A percentile compares a stretch with the other conserved stretches of the same genome.
Conservation (phyloP, 2,797 vertebrate species). For the Danio aesculapii region DNA sequence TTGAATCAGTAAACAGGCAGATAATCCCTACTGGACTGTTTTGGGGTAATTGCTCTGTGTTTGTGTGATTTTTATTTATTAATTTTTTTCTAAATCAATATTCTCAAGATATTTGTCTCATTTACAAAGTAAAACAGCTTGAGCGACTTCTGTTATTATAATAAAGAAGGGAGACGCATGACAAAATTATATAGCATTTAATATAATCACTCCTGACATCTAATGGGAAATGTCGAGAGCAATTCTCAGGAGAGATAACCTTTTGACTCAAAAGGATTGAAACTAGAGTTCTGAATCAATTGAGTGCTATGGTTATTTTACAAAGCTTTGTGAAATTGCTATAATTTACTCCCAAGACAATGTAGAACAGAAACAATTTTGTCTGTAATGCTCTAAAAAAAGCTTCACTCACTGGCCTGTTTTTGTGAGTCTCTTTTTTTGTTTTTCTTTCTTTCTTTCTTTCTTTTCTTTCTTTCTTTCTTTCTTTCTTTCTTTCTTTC, state of each 20-base stretch:
- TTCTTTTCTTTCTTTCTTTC: conserved; percentile 38
- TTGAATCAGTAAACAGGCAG: conserved; percentile 18
- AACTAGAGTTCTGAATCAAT: conserved; percentile 34
- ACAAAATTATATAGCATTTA: conserved; percentile 14
- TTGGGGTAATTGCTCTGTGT: conserved; percentile 27
- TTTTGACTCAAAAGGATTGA: conserved; percentile 25
- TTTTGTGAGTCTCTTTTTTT: conserved; percentile 32
- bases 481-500: not conserved
- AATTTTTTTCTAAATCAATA: not conserved
- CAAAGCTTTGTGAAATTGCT: conserved; percentile 40
- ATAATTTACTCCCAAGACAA: conserved; percentile 46
- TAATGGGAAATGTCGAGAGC: not conserved
- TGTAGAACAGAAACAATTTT: conserved; percentile 3
- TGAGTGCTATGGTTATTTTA: conserved; percentile 11
- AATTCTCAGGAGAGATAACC: conserved; percentile 20
- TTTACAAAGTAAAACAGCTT: conserved; percentile 8
- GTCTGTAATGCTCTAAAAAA: conserved; percentile 12
- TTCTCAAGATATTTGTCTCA: not conserved
- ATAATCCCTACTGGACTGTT: conserved; percentile 36
- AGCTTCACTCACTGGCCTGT: conserved; percentile 33
- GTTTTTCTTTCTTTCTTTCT: conserved; percentile 10
- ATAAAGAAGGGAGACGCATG: conserved; percentile 1
- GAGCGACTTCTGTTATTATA: conserved; percentile 18
- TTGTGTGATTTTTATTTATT: not conserved
- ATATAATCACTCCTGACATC: conserved; percentile 16